Conservation (phyloP, 2,113 vertebrate genomes). For the Pygoscelis adeliae region DNA sequence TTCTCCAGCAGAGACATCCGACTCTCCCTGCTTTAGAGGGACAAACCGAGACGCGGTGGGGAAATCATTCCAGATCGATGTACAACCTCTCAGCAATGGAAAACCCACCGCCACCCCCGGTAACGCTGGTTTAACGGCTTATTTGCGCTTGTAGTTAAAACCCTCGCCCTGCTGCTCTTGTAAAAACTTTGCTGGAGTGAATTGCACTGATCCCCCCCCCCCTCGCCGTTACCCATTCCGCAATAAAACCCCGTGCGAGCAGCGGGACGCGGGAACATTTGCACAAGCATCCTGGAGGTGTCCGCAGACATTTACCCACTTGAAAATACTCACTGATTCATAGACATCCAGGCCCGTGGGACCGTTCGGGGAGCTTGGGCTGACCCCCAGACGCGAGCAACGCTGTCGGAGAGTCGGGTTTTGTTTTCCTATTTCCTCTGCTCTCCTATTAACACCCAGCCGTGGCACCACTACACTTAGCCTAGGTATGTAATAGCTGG, state of each 20-base stretch:
- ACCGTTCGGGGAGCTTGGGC: neutral
- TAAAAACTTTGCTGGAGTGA: neutral
- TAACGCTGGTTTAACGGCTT: fast-evolving
- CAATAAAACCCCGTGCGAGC: neutral
- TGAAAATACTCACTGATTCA: neutral
- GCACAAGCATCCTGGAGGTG: neutral
- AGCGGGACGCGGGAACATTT: fast-evolving
- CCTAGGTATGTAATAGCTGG: slow-evolving; percentile 24
- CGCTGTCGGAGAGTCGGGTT: fast-evolving
- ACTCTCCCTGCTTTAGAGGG: neutral
- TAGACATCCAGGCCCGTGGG: no score
- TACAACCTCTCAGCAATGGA: neutral
- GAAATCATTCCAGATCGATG: neutral
- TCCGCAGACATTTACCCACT: neutral
- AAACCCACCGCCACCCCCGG: neutral
- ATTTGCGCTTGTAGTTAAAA: neutral
- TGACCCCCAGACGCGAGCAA: neutral
- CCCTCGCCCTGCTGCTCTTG: neutral
- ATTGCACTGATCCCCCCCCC: neutral
- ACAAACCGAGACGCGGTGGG: neutral
- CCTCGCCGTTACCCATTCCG: fast-evolving
- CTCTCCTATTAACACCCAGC: neutral
- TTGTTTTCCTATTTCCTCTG: neutral
- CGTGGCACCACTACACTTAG: neutral
- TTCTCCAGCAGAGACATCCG: neutral